A percentile compares a stretch with the other conserved stretches of the same genome.
These are phyloP conservation scores for Gerris lacustris DNA, from an alignment of 2,888 invertebrate genomes.

Conservation along the genomic window DNA sequence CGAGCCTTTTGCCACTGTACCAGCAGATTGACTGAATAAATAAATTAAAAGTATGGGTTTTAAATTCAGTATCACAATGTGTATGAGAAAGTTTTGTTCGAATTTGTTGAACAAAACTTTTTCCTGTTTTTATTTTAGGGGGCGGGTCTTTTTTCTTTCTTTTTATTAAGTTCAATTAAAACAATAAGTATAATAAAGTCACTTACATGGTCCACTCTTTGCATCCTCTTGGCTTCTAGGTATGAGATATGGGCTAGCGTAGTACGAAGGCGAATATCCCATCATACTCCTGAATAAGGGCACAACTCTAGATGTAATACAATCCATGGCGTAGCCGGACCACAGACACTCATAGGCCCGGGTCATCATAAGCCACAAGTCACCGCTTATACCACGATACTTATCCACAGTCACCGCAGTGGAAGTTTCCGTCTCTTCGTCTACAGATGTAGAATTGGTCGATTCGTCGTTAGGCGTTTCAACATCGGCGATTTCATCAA, in stretches of 20 bases:
- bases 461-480: neutral
- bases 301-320: neutral
- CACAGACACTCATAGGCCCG: neutral
- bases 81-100: too few relatives aligned
- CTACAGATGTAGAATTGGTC: neutral
- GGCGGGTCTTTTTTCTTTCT: too few relatives aligned
- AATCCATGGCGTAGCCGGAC: neutral
- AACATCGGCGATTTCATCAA: neutral
- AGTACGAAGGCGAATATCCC: neutral
- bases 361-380: neutral
- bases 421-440: neutral
- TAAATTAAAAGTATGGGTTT: too few relatives aligned
- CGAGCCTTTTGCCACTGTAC: too few relatives aligned
- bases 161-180: too few relatives aligned
- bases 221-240: neutral
- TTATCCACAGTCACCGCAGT: neutral
- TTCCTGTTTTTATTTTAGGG: too few relatives aligned
- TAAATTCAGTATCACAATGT: too few relatives aligned
- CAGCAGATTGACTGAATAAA: too few relatives aligned
- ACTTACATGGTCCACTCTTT: neutral
- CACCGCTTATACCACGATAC: neutral
- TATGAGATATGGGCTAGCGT: neutral
- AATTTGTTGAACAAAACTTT: too few relatives aligned
- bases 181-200: too few relatives aligned
- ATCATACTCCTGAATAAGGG: slow-evolving; percentile 4